Base-by-base conservation (phyloP, 2,113 vertebrate genomes). In the Chloroceryle aenea region DNA sequence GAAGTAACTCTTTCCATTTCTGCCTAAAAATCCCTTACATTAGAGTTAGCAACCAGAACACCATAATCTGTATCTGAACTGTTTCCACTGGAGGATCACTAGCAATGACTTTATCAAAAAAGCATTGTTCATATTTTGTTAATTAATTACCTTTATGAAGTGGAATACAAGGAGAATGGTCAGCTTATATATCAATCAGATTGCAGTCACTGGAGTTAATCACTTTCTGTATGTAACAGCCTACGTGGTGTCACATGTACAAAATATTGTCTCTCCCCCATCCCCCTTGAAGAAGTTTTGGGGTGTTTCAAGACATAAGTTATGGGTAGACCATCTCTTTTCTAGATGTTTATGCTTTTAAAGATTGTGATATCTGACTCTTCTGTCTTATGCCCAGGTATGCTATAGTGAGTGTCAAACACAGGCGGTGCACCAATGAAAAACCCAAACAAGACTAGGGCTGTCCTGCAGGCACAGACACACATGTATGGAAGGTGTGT, bases 211-310 rank as follows among this genome's bases (percentile, higher is more conserved):
- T 7, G 3, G 45, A 38, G 4, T 86, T 91, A 56, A 56, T 1
- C 20, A 29, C 18, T 10, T 81, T 16, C 34, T 66, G 5, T 29
- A 9, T 4, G 5, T 63, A 36, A 83, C 16, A 26, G 9, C 9
- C 11, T 40, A 2, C 0, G 0, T 36, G 29, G 14, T 59, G 14
- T 63, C 9, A 11, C 34, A 9, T 32, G 15, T 43, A 56, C 29
- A 58, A 80, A 11, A 43, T 76, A 83, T 36, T 79, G 16, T 40
- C 32, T 77, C n/a, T 81, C 10, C 26, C 10, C 11, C 7, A 7
- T 81, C 7, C 26, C 21, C 16, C 14, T 25, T 55, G 26, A 27
- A 86, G 63, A 79, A 63, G 7, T 73, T 89, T 32, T 4, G 1
- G 12, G 6, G 23, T 84, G 18, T 76, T 89, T 80, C 38, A 80